Evolutionary conservation across 1,140 invertebrate genomes (phyloP).

Genomic region (Limonius californicus): DNA sequence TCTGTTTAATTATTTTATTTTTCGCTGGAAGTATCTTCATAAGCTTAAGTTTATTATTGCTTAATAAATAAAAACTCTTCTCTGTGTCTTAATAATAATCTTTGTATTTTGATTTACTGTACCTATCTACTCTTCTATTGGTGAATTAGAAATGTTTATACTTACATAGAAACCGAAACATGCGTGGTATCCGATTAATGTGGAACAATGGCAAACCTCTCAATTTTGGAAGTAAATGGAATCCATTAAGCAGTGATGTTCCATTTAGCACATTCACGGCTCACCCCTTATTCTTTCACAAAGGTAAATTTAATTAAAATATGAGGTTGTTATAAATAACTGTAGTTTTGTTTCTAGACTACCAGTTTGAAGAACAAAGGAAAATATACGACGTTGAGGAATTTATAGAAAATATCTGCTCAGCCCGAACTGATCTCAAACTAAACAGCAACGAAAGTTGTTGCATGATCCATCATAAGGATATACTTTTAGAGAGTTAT

Average conservation of each 20-base stretch:
- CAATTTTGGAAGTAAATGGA: constrained; percentile 73
- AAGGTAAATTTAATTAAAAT: constrained; percentile 60
- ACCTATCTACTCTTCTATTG: no score
- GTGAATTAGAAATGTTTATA: no score
- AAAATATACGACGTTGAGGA: constrained; percentile 57
- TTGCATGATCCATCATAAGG: constrained; percentile 60
- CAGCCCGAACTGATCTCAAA: constrained; percentile 47
- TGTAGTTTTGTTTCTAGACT: constrained; percentile 42
- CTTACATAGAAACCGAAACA: constrained; percentile 60
- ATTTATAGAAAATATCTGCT: constrained; percentile 53
- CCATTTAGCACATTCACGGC: constrained; percentile 75
- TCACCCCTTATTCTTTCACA: constrained; percentile 77
- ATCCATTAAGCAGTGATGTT: constrained; percentile 75
- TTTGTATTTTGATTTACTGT: no score
- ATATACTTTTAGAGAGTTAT: constrained; percentile 77
- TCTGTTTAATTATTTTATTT: no score
- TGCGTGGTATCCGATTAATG: constrained; percentile 68
- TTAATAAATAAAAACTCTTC: no score
- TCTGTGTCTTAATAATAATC: no score
- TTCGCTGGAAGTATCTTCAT: no score
- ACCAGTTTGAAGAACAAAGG: constrained; percentile 43
- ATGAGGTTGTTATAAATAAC: no score
- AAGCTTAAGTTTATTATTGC: no score
- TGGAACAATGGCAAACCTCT: constrained; percentile 71
- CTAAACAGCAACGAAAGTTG: constrained; percentile 36